Conservation (phyloP, 2,113 vertebrate genomes). For the Lasiurus cinereus region DNA sequence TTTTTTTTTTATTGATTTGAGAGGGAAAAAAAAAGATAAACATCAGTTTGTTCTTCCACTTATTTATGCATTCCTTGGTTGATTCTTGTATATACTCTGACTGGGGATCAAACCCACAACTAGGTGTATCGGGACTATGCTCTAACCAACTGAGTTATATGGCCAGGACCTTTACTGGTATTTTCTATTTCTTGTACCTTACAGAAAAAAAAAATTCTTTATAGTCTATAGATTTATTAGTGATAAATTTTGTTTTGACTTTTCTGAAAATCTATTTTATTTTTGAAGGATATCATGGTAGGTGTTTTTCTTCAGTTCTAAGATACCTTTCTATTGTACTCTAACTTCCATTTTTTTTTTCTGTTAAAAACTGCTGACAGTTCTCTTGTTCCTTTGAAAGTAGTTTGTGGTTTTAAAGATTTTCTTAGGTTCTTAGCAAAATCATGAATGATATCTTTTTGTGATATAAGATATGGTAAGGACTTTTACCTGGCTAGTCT, state of each 20-base stretch:
- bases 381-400: not conserved
- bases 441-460: not conserved
- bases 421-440: conserved; percentile 26
- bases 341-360: not conserved
- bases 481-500: not conserved
- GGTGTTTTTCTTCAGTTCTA: conserved; percentile 23
- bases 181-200: not conserved
- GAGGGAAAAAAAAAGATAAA: not conserved
- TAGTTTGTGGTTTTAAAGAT: not conserved
- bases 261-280: not conserved
- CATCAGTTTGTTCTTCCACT: not conserved
- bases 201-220: not conserved
- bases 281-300: not conserved
- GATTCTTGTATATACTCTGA: not conserved
- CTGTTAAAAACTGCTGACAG: not conserved
- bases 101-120: not conserved
- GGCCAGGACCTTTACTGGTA: not conserved
- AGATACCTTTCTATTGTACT: not conserved
- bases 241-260: conserved; percentile 8
- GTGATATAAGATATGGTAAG: not conserved
- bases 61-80: not conserved
- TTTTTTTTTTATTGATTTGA: not conserved
- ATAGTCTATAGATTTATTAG: not conserved
- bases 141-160: not conserved
- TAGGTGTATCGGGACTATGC: not conserved